Conservation (phyloP, 2,797 vertebrate genomes). For the Labroides dimidiatus region DNA sequence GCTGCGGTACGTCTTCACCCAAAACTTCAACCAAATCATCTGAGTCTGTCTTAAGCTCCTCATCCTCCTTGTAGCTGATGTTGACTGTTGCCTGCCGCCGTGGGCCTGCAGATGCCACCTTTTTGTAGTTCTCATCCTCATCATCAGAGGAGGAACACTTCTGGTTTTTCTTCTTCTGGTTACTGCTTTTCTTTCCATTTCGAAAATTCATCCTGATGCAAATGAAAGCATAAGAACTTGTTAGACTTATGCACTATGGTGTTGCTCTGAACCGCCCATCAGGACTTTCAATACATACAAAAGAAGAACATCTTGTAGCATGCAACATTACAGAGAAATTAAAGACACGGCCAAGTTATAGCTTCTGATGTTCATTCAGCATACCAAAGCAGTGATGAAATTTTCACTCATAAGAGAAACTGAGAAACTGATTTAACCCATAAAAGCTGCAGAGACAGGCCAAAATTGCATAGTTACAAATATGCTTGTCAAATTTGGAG, state of each 20-base stretch:
- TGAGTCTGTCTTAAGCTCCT: conserved; percentile 97
- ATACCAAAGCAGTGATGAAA: too few species aligned
- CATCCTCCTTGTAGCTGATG: conserved; percentile 98
- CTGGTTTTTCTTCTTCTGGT: conserved; percentile 86
- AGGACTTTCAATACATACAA: too few species aligned
- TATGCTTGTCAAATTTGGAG: too few species aligned
- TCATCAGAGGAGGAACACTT: conserved; percentile 90
- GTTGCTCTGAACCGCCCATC: too few species aligned
- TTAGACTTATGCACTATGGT: not conserved
- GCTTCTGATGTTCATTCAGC: too few species aligned
- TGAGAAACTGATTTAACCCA: too few species aligned
- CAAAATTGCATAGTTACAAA: too few species aligned
- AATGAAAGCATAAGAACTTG: not conserved
- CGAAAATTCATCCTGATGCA: conserved; percentile 85
- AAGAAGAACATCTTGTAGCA: too few species aligned
- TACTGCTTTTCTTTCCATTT: conserved; percentile 90
- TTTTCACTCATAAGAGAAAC: too few species aligned
- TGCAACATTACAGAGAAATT: too few species aligned
- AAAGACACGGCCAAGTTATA: too few species aligned
- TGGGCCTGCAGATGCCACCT: conserved; percentile 82
- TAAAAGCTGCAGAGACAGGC: too few species aligned
- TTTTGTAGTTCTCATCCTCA: conserved; percentile 90
- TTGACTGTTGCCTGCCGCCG: conserved; percentile 97
- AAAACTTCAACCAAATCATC: conserved; percentile 96
- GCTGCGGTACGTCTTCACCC: conserved; percentile 96